Conservation (phyloP, 1,140 invertebrate species). For the Rhysida immarginata region DNA sequence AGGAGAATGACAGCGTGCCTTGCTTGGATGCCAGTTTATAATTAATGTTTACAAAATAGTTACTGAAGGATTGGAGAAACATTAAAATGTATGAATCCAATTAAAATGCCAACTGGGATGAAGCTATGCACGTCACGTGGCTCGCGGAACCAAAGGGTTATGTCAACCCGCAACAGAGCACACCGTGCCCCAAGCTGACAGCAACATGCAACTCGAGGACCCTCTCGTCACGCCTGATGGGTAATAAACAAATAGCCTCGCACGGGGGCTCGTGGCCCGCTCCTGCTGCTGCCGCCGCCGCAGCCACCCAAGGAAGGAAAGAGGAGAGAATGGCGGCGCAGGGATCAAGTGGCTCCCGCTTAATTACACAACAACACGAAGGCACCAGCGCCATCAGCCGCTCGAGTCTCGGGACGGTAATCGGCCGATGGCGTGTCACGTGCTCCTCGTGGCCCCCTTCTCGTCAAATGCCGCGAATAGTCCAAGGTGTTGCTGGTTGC, state of each 20-base stretch:
- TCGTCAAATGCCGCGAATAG: no score
- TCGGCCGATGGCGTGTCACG: no score
- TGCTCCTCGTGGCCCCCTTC: no score
- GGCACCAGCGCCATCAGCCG: no score
- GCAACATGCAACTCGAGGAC: neutral
- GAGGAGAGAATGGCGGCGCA: no score
- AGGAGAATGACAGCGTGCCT: neutral
- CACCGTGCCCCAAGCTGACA: neutral
- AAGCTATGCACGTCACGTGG: neutral
- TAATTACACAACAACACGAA: no score
- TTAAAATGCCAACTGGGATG: conserved; percentile 5
- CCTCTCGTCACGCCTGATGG: neutral
- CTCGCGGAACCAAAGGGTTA: neutral
- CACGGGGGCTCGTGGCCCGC: no score
- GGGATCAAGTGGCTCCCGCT: no score
- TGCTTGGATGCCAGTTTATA: neutral
- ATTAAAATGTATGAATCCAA: conserved; percentile 9
- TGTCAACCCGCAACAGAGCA: neutral
- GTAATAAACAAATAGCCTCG: conserved; percentile 1
- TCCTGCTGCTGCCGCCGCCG: no score
- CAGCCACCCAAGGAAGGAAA: no score
- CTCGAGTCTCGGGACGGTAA: no score
- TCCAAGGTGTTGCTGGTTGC: no score
- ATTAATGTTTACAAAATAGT: conserved; percentile 10
- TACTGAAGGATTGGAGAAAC: conserved; percentile 6